phyloP scores from a whole-genome alignment of 1,140 invertebrate species.

The Heliothis subflexa region DNA sequence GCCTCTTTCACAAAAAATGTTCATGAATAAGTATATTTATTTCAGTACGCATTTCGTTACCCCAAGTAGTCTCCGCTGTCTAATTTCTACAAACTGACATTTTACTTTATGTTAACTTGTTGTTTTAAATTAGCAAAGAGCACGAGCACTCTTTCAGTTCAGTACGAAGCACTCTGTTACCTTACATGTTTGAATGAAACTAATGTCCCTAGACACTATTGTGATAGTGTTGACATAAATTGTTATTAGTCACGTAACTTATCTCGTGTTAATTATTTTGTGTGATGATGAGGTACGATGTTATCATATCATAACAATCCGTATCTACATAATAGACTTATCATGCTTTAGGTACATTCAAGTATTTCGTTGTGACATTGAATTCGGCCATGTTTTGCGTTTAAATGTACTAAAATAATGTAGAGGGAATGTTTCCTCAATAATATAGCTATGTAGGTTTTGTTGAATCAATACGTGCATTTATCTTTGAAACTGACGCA shows the following conservation, averaged over 20 bases:
- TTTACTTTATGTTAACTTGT: too few relatives aligned
- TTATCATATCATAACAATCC: slow-evolving; percentile 24
- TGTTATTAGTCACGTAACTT: slow-evolving; percentile 13
- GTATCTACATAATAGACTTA: slow-evolving; percentile 17
- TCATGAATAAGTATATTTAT: too few relatives aligned
- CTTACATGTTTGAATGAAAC: neutral
- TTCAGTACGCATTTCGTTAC: too few relatives aligned
- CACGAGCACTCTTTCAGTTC: too few relatives aligned
- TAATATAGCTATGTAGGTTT: neutral
- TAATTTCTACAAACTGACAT: too few relatives aligned
- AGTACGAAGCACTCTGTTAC: too few relatives aligned
- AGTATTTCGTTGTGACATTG: slow-evolving; percentile 2
- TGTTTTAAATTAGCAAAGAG: too few relatives aligned
- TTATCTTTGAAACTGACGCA: slow-evolving; percentile 1
- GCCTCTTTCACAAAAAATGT: too few relatives aligned
- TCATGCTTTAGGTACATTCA: neutral
- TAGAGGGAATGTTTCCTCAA: slow-evolving; percentile 4
- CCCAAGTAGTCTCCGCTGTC: too few relatives aligned
- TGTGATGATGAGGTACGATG: slow-evolving; percentile 10
- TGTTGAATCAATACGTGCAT: neutral
- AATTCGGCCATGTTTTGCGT: neutral
- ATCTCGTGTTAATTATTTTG: slow-evolving; percentile 16
- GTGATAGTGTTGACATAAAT: slow-evolving; percentile 10
- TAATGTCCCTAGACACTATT: neutral
- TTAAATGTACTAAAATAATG: slow-evolving; percentile 1